Evolutionary conservation across 2,888 invertebrate species (phyloP).

Genomic region (Tetheella fluctuosa): DNA sequence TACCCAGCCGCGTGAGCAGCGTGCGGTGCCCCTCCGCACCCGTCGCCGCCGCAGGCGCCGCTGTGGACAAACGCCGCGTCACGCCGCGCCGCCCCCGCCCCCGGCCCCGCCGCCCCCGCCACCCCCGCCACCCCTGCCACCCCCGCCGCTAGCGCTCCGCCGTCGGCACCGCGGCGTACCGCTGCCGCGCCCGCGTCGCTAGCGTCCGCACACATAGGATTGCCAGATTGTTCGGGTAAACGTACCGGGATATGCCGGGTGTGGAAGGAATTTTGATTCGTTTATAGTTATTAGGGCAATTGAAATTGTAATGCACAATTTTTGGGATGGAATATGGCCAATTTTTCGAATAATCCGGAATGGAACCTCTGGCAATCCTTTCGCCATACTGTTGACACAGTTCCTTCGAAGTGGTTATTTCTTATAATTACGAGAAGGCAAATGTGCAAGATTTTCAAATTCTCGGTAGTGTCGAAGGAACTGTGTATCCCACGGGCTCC

Average conservation of each 20-base stretch:
- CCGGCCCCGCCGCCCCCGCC: slow-evolving; percentile 21
- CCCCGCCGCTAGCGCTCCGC: slow-evolving; percentile 52
- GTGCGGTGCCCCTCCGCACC: slow-evolving; percentile 84
- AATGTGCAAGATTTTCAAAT: slow-evolving; percentile 7
- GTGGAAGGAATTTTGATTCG: neutral
- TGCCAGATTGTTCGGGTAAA: slow-evolving; percentile 52
- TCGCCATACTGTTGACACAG: slow-evolving; percentile 45
- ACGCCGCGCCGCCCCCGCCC: slow-evolving; percentile 41
- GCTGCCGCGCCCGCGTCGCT: slow-evolving; percentile 54
- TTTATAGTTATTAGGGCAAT: neutral
- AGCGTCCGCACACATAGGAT: slow-evolving; percentile 62
- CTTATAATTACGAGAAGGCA: slow-evolving; percentile 18
- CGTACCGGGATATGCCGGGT: neutral
- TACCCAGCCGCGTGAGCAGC: slow-evolving; percentile 92
- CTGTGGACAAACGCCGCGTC: slow-evolving; percentile 27
- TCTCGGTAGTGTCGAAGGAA: slow-evolving; percentile 56
- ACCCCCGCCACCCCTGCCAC: slow-evolving; percentile 29
- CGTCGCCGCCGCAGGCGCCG: slow-evolving; percentile 84
- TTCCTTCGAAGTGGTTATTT: slow-evolving; percentile 53
- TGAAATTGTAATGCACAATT: neutral
- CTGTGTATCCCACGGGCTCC: slow-evolving; percentile 55
- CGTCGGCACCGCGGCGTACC: slow-evolving; percentile 67
- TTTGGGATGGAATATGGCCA: neutral
- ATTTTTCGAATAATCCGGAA: slow-evolving; percentile 19
- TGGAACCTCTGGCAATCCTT: slow-evolving; percentile 57